Conservation (phyloP, 64 coral and sea anemone species). For the Montipora efflorescens region DNA sequence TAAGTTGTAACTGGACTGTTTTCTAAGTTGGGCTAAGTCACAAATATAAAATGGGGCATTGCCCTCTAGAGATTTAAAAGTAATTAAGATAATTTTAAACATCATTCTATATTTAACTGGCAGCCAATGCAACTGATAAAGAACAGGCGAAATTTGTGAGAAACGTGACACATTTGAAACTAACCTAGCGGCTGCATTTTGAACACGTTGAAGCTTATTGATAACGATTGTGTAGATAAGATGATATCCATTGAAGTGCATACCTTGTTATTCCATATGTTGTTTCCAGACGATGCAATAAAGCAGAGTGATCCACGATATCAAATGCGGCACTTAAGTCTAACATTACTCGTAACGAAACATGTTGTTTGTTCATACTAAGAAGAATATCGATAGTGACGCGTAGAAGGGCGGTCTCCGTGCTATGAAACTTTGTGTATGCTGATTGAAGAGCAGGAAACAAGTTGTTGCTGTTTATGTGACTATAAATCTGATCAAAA, state of each 20-base stretch:
- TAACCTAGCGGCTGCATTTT: no score
- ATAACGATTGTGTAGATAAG: slow-evolving; percentile 59
- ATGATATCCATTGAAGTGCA: slow-evolving; percentile 58
- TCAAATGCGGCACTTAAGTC: no score
- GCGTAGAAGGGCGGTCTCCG: slow-evolving; percentile 25
- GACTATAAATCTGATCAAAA: neutral
- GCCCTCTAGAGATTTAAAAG: no score
- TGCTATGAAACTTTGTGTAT: slow-evolving; percentile 24
- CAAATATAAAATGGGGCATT: no score
- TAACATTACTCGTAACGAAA: slow-evolving; percentile 32
- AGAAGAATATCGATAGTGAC: slow-evolving; percentile 39
- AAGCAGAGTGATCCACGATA: slow-evolving; percentile 16
- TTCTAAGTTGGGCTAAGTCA: no score
- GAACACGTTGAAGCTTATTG: no score
- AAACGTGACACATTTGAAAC: no score
- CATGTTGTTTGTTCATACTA: slow-evolving; percentile 48
- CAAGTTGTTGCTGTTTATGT: slow-evolving; percentile 28
- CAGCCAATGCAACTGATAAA: no score
- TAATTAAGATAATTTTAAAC: no score
- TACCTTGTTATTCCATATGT: slow-evolving; percentile 59
- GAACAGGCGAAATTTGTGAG: no score
- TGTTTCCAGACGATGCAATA: slow-evolving; percentile 65
- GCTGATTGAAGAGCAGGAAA: slow-evolving; percentile 36
- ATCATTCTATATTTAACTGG: no score
- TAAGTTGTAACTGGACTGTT: no score